Base-by-base conservation (phyloP, 1,140 invertebrate species). In the Drosophila kikkawai region DNA sequence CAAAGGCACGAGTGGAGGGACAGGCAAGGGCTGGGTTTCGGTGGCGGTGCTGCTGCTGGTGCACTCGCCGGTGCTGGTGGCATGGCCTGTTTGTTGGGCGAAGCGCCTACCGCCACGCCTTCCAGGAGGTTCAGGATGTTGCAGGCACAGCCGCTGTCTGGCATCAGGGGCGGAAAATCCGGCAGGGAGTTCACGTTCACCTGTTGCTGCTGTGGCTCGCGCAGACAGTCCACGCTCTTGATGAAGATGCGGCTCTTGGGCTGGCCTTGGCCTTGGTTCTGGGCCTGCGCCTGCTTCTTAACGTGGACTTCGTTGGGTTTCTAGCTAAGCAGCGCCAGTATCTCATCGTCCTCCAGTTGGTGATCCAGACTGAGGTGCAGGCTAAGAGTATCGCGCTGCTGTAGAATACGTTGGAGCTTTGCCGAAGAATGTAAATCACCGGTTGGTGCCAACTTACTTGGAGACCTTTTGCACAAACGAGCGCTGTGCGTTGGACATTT, bases 391-490 rank as follows among this genome's bases (percentile, higher is more conserved):
- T 93, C n/a, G n/a, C 85, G 42, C 84, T 69, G 60, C 88, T 92
- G 64, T 91, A 93, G 70, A 94, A 94, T 42, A 93, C 80, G 76
- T 94, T 94, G 1, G 81, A 56, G 45, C 58, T 75, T 75, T 56
- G 48, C 76, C 47, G 15, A 11, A 3, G 6, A 39, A n/a, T 11
- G 9, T 8, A 7, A 26, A 11, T 22, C 2, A 13, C 19, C 12
- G 13, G 51, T 53, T 41, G 50, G 8, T 5, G 9, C 34, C 15
- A 47, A 76, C 93, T 93, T 93, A 96, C 95, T 96, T 96, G 75
- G 95, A 96, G 76, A 97, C 93, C 93, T 96, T 97, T 83, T 97
- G 96, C 84, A 96, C 96, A 94, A 97, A 97, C 75, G 96, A 96
- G 88, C 96, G 94, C 92, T 96, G 96, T 37, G 94, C 42, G 19